Base-by-base conservation (phyloP, 1,140 invertebrate species). In the Lordiphosa mommai region DNA sequence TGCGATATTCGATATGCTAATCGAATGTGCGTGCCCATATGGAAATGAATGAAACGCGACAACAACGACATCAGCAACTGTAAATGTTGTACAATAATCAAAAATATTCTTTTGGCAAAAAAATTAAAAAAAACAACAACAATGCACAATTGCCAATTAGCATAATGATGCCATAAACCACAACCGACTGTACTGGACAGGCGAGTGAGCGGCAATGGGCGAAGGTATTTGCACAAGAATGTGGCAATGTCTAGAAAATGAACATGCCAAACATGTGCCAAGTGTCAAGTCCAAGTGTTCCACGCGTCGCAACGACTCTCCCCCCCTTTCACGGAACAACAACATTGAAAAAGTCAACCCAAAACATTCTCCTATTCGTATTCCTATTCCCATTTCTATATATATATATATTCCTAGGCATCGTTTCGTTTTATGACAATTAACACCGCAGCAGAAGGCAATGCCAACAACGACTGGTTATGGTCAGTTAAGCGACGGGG, bases 391-490 rank as follows among this genome's bases (percentile, higher is more conserved):
- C 23, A 23, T 43, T 10, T 56, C 34, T 57, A 49, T 56, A 16
- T 66, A 48, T n/a, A n/a, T 43, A 34, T 65, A 65, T 66, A 48
- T 57, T 51, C 77, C 50, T 60, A 61, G 64, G 72, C 61, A 65
- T 77, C 73, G 64, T 79, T 79, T 79, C 73, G 68, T 79, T 79
- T 79, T 79, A 79, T 79, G 73, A 79, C 73, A 79, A 79, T 79
- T 79, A 79, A 79, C 73, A 79, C 63, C 32, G 63, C 51, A 56
- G 51, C 56, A 65, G 37, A 67, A 51, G 63, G 61, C 63, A 67
- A 47, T 14, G 44, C 8, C 14, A 30, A 47, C 30, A 33, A 17
- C 60, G 61, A 65, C 52, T 46, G 16, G 44, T 68, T 68, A 68
- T 68, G 65, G 65, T 27, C 65, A 59, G 29, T 41, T 27, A 20